Evolutionary conservation across 2,888 invertebrate species (phyloP).

Genomic region (Branchellion lobata): DNA sequence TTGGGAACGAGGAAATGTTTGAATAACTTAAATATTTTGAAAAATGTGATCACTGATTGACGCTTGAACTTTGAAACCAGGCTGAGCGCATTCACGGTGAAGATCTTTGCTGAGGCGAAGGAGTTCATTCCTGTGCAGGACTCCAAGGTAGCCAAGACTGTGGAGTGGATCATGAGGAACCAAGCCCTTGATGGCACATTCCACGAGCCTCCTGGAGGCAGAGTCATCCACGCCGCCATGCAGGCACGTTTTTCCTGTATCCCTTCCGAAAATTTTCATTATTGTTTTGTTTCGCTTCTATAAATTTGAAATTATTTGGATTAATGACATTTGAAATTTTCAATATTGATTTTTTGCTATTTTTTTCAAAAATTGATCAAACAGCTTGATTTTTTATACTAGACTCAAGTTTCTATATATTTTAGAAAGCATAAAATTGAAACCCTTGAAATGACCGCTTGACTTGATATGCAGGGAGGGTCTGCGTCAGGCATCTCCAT

Average conservation of each 20-base stretch:
- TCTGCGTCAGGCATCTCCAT: constrained; percentile 73
- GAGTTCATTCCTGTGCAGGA: constrained; percentile 39
- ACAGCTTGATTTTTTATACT: not conserved
- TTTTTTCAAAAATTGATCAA: too few species aligned
- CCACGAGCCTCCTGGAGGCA: constrained; percentile 68
- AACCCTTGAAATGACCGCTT: not conserved
- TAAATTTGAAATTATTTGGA: too few species aligned
- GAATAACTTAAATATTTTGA: not conserved
- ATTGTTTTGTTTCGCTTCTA: too few species aligned
- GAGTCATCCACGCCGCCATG: constrained; percentile 73
- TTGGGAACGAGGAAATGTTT: too few species aligned
- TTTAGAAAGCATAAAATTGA: too few species aligned
- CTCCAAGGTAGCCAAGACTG: constrained; percentile 67
- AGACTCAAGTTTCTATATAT: too few species aligned
- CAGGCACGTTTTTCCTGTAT: constrained; percentile 72
- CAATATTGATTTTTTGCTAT: too few species aligned
- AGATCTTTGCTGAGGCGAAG: constrained; percentile 35
- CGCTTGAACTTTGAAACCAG: constrained; percentile 3
- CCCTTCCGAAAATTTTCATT: constrained; percentile 65
- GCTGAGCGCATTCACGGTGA: constrained; percentile 43
- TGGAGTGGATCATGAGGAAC: constrained; percentile 74
- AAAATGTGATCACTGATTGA: not conserved
- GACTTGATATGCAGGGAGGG: constrained; percentile 64
- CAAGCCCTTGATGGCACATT: constrained; percentile 78
- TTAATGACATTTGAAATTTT: too few species aligned